Conservation (phyloP, 2,888 invertebrate species). For the Alcis repandata region DNA sequence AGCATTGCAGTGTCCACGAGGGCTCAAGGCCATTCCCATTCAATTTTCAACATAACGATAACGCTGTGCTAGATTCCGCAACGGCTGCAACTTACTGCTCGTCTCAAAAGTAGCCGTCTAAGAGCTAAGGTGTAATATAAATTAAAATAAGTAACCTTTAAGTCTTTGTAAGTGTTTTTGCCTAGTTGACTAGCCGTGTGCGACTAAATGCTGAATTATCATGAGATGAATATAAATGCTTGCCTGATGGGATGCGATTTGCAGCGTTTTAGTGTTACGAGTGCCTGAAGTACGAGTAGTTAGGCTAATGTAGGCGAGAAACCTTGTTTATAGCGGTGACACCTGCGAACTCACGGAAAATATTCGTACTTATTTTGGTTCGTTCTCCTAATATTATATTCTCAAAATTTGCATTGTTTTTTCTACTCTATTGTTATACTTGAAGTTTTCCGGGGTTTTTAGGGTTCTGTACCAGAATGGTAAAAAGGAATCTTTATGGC, state of each 20-base stretch:
- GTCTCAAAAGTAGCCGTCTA: not conserved
- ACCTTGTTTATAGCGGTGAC: no score
- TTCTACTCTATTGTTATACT: no score
- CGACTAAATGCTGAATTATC: slow-evolving; percentile 29
- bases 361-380: no score
- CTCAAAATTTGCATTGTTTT: no score
- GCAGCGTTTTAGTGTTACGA: not conserved
- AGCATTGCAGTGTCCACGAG: slow-evolving; percentile 21
- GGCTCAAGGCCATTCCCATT: slow-evolving; percentile 26
- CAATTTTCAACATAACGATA: slow-evolving; percentile 37
- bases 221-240: slow-evolving; percentile 14
- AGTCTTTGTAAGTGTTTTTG: slow-evolving; percentile 27
- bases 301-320: not conserved
- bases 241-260: slow-evolving; percentile 1
- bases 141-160: slow-evolving; percentile 35
- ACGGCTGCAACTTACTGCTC: slow-evolving; percentile 31
- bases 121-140: slow-evolving; percentile 15
- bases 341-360: no score
- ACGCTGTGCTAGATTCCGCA: slow-evolving; percentile 40
- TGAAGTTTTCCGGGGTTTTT: no score
- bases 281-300: not conserved
- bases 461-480: no score
- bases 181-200: slow-evolving; percentile 29
- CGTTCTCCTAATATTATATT: no score
- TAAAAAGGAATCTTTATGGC: no score